phyloP scores from a whole-genome alignment of 2,113 vertebrate species.

The Cairina moschata region DNA sequence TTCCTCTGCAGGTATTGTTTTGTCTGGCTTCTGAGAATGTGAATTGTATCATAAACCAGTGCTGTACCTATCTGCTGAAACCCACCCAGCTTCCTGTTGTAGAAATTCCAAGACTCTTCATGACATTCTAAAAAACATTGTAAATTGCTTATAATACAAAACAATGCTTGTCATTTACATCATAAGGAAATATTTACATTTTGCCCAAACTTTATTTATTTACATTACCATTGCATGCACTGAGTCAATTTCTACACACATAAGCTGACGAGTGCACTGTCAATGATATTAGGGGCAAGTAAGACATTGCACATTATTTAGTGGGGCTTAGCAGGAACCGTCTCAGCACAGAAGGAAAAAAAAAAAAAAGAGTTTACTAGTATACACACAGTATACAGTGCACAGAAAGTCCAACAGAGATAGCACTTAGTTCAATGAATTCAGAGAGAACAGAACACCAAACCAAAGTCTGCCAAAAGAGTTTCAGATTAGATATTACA shows the following conservation, averaged over 20 bases:
- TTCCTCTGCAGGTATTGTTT: not conserved
- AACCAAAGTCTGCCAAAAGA: not conserved
- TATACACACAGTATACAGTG: not conserved
- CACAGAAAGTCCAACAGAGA: not conserved
- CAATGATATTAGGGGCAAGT: not conserved
- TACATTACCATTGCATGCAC: not conserved
- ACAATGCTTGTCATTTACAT: not conserved
- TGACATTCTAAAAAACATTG: not conserved
- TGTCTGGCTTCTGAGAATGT: not conserved
- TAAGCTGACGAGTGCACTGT: not conserved
- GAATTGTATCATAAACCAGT: not conserved
- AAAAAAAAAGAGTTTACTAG: not conserved
- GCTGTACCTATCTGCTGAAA: not conserved
- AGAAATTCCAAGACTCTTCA: not conserved
- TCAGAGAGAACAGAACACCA: not conserved
- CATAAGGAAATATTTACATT: conserved; percentile 6
- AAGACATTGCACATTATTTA: not conserved
- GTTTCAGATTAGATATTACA: not conserved
- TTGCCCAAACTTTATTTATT: not conserved
- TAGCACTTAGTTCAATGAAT: not conserved
- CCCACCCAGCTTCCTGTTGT: not conserved
- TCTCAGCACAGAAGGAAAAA: not conserved
- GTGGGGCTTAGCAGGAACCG: not conserved
- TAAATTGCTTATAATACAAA: not conserved
- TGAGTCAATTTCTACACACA: not conserved